Evolutionary conservation across 1,140 invertebrate genomes (phyloP).

Genomic region (Dermatophagoides farinae): DNA sequence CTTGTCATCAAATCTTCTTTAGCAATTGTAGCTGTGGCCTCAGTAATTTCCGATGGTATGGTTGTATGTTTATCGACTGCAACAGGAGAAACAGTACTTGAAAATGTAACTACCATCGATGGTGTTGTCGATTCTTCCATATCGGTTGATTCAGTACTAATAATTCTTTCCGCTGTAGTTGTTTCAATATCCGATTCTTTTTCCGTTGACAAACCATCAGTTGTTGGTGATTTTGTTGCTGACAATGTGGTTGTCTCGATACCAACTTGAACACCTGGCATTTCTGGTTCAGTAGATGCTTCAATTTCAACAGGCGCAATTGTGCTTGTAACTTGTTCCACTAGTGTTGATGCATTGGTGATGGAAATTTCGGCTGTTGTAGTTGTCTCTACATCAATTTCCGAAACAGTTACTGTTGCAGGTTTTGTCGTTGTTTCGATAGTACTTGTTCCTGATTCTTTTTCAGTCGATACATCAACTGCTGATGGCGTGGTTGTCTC

Average conservation of each 20-base stretch:
- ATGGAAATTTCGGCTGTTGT: neutral
- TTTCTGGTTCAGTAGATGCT: slow-evolving; percentile 8
- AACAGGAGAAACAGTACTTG: neutral
- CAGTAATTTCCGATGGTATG: neutral
- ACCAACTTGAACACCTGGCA: neutral
- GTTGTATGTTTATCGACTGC: neutral
- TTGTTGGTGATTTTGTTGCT: too few relatives aligned
- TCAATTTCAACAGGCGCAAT: neutral
- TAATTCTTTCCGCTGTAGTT: too few relatives aligned
- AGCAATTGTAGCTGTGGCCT: neutral
- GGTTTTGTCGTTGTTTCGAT: slow-evolving; percentile 7
- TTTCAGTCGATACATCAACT: slow-evolving; percentile 3
- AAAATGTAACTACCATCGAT: neutral
- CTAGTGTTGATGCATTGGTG: slow-evolving; percentile 1
- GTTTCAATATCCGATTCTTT: too few relatives aligned
- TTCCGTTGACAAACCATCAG: too few relatives aligned
- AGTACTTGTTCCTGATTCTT: neutral
- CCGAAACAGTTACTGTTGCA: neutral
- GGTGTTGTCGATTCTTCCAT: neutral
- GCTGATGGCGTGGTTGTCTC: neutral
- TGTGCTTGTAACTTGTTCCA: slow-evolving; percentile 8
- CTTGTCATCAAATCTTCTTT: slow-evolving; percentile 8
- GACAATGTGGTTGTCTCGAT: too few relatives aligned
- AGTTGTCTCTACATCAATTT: slow-evolving; percentile 7
- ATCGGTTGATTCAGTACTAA: too few relatives aligned